Percentiles rank a stretch among this genome's conserved stretches.
Evolutionary conservation across 2,797 vertebrate genomes (phyloP).

Genomic region (Epinephelus coioides): DNA sequence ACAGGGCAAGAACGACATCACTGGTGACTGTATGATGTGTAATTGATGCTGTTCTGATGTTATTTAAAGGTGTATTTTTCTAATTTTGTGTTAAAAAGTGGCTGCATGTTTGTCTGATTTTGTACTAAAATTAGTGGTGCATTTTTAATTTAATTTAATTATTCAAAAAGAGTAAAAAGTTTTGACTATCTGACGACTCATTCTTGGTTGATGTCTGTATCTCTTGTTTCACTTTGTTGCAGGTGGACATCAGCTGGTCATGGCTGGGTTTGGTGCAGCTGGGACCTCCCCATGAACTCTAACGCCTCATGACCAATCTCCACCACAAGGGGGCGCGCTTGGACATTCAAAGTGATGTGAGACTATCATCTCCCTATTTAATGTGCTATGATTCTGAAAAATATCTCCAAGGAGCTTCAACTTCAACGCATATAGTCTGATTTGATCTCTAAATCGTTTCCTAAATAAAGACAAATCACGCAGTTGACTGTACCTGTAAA

Average conservation of each 20-base stretch:
- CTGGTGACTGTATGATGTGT: background rate
- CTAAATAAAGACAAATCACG: background rate
- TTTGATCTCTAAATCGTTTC: background rate
- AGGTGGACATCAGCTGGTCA: constrained; percentile 46
- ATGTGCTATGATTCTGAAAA: background rate
- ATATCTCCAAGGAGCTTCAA: background rate
- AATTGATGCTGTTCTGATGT: background rate
- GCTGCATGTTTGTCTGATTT: background rate
- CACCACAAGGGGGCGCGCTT: constrained; percentile 78
- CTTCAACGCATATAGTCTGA: background rate
- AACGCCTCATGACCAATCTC: constrained; percentile 13
- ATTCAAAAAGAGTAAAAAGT: background rate
- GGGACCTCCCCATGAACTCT: constrained; percentile 72
- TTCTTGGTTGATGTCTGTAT: background rate
- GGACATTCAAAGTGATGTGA: constrained; percentile 32
- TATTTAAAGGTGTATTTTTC: background rate
- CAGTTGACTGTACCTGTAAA: background rate
- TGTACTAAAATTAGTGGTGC: fast-evolving
- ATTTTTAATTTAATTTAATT: background rate
- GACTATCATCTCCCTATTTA: background rate
- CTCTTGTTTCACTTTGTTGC: constrained; percentile 22
- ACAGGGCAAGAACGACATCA: constrained; percentile 10
- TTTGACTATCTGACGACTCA: background rate
- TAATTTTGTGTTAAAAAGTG: background rate
- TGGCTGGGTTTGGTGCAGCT: constrained; percentile 36